These are phyloP conservation scores for Menura novaehollandiae DNA, from an alignment of 2,113 vertebrate species.

Conservation along the genomic window DNA sequence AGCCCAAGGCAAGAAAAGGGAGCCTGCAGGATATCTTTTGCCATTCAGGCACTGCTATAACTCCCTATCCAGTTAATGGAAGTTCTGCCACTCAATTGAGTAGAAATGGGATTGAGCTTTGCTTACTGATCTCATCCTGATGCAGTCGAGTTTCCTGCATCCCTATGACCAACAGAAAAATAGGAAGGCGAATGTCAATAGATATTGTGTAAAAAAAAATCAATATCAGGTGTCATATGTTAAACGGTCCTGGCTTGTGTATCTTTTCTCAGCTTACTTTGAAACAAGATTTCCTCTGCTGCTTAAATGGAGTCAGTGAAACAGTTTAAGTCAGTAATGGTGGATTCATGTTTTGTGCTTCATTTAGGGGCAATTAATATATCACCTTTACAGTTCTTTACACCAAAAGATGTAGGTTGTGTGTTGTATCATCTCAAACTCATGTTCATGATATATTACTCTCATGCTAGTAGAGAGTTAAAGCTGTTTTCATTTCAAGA, in stretches of 20 bases:
- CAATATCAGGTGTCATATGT: neutral
- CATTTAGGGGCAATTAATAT: accelerated
- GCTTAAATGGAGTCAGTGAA: neutral
- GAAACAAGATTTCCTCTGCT: neutral
- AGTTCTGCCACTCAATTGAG: neutral
- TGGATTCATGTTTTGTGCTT: neutral
- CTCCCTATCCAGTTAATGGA: neutral
- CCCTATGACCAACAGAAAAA: accelerated
- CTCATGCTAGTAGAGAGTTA: neutral
- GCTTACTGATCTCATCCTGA: neutral
- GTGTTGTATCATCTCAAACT: neutral
- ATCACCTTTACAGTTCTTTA: neutral
- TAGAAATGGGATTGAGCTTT: neutral
- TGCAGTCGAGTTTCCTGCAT: neutral
- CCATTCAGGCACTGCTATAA: neutral
- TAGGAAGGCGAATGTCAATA: neutral
- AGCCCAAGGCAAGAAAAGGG: neutral
- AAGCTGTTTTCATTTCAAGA: neutral
- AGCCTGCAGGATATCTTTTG: neutral
- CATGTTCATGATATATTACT: neutral
- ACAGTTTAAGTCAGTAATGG: neutral
- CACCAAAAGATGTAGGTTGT: neutral
- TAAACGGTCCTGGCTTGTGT: neutral
- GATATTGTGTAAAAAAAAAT: neutral
- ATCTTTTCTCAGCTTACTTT: neutral